Base-by-base conservation (phyloP, 2,113 vertebrate species). In the Amblyornis subalaris region DNA sequence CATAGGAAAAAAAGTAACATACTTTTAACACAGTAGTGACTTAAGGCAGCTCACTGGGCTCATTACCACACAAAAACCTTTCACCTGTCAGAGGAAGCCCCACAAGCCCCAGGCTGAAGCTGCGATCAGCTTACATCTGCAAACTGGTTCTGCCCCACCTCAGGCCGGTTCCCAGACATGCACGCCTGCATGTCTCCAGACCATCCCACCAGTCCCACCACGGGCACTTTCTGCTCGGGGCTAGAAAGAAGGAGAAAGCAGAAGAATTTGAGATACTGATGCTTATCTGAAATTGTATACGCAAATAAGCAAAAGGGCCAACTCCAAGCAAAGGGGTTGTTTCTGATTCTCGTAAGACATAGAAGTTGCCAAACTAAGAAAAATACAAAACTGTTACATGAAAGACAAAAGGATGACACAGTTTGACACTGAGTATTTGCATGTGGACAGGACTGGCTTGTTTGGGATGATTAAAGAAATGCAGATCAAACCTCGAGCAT, bases 391-490 rank as follows among this genome's bases (percentile, higher is more conserved):
- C 36, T 76, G n/a, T 81, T 88, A 57, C 13, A 50, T 14, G 38
- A 85, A 77, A 82, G 0, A 0, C 50, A 47, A 42, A 79, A 80
- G 23, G 45, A 65, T 76, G 78, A 57, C 44, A 42, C 22, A 48
- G 50, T 75, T 73, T 2, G 14, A 58, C n/a, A 33, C 31, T 18
- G 22, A 44, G 28, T 40, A 85, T 90, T 57, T 90, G 83, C 83
- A 60, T 55, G 69, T 26, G 57, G 80, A 81, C 79, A 60, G 61
- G 88, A 89, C 73, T 53, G 83, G 51, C 61, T 87, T 53, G 86
- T 55, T 75, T 48, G 65, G 31, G 80, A 86, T 60, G 94, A 94
- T 88, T 54, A 95, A 94, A 93, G 86, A 24, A 36, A 70, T 9
- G 61, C 44, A 89, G 65, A 86, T 75, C 60, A 62, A 83, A 82